These are phyloP conservation scores for Embidobia sp. DNA, from an alignment of 2,888 invertebrate species.

Conservation along the genomic window DNA sequence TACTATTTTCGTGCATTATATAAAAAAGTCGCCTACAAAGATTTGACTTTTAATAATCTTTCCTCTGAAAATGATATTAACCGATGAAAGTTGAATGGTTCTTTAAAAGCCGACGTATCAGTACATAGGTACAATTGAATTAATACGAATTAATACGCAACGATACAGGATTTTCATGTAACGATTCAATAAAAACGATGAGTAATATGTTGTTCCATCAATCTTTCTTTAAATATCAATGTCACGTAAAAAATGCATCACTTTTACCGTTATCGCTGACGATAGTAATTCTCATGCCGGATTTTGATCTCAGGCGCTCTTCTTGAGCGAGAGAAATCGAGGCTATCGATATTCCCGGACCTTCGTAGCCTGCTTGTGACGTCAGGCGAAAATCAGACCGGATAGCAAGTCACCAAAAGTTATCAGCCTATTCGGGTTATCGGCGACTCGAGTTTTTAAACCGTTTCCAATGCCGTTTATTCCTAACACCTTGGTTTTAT, in stretches of 20 bases:
- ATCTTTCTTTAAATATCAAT: conserved; percentile 29
- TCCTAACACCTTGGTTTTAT: too few relatives aligned
- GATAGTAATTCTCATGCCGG: conserved; percentile 47
- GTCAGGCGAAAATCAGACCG: conserved; percentile 59
- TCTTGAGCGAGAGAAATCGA: conserved; percentile 58
- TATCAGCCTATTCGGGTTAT: conserved; percentile 57
- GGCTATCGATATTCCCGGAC: conserved; percentile 63
- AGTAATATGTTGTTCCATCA: conserved; percentile 35
- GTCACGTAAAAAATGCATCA: conserved; percentile 49
- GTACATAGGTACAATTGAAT: too few relatives aligned
- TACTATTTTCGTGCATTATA: too few relatives aligned
- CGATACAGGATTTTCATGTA: conserved; percentile 3
- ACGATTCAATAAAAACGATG: conserved; percentile 13
- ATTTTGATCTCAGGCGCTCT: conserved; percentile 54
- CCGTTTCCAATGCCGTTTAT: conserved; percentile 17
- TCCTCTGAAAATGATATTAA: too few relatives aligned
- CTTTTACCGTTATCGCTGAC: conserved; percentile 48
- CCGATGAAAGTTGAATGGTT: too few relatives aligned
- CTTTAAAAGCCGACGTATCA: too few relatives aligned
- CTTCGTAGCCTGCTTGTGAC: conserved; percentile 58
- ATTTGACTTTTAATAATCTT: too few relatives aligned
- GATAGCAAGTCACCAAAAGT: conserved; percentile 58
- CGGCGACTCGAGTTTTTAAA: conserved; percentile 23
- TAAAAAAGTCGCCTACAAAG: too few relatives aligned
- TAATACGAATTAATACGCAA: too few relatives aligned